Percentiles rank a stretch among this genome's conserved stretches.
phyloP scores from a whole-genome alignment of 2,888 invertebrate species.

The Mythimna loreyi region DNA sequence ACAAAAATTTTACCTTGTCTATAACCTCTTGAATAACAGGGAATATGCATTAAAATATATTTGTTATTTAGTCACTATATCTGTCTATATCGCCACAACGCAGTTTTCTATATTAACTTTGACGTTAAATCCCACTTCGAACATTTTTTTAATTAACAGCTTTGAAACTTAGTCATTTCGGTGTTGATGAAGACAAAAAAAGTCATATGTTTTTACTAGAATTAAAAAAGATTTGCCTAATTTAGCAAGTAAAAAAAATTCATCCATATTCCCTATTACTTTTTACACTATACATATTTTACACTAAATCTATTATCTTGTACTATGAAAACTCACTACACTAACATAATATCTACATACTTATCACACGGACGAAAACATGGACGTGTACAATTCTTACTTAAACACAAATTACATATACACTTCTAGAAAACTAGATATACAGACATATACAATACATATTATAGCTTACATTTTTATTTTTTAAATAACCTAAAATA shows the following conservation, averaged over 20 bases:
- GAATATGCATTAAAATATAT: too few relatives aligned
- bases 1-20: too few relatives aligned
- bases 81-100: too few relatives aligned
- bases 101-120: too few relatives aligned
- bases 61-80: too few relatives aligned
- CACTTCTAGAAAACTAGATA: neutral
- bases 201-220: too few relatives aligned
- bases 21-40: too few relatives aligned
- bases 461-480: neutral
- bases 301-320: neutral
- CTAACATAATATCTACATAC: slow-evolving; percentile 1
- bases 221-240: too few relatives aligned
- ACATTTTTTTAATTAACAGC: too few relatives aligned
- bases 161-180: too few relatives aligned
- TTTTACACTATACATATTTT: slow-evolving; percentile 5
- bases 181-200: too few relatives aligned
- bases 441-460: neutral
- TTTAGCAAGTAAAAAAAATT: too few relatives aligned
- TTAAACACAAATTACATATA: neutral
- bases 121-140: neutral
- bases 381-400: slow-evolving; percentile 27
- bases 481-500: neutral
- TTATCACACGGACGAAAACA: slow-evolving; percentile 28
- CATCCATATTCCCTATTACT: neutral
- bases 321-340: neutral